Conservation (phyloP, 2,888 invertebrate species). For the Liopterus haemorrhoidalis region DNA sequence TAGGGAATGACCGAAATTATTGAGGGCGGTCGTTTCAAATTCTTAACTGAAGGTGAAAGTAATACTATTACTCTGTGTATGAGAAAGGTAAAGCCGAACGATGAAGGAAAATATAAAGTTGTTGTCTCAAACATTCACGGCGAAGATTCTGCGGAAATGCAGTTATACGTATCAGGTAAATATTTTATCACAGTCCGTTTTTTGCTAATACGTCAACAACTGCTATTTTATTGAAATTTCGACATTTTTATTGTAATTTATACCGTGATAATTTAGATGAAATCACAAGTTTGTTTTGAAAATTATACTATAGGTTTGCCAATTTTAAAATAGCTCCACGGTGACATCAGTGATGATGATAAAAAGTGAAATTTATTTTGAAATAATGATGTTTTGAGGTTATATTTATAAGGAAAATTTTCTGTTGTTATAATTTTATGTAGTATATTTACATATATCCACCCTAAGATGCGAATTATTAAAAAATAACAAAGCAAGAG, state of each 20-base stretch:
- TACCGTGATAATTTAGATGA: too few species aligned
- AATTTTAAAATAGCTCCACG: too few species aligned
- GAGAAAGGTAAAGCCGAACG: conserved; percentile 91
- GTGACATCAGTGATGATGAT: too few species aligned
- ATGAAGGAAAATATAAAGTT: conserved; percentile 94
- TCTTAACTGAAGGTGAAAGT: conserved; percentile 88
- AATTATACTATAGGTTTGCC: too few species aligned
- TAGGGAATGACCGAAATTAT: conserved; percentile 83
- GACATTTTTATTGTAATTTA: background rate
- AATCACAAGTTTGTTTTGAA: too few species aligned
- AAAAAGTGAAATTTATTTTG: too few species aligned
- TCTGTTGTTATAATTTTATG: too few species aligned
- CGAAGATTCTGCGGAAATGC: conserved; percentile 92
- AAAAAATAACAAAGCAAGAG: too few species aligned
- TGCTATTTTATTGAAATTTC: background rate
- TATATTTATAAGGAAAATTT: too few species aligned
- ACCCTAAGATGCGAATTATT: too few species aligned
- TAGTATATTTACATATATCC: too few species aligned
- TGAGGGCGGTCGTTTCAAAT: conserved; percentile 92
- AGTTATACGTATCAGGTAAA: conserved; percentile 90
- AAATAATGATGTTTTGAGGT: too few species aligned
- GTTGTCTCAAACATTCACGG: conserved; percentile 91
- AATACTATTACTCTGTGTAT: conserved; percentile 91
- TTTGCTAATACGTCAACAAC: conserved; percentile 4
- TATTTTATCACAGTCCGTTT: conserved; percentile 18